Evolutionary conservation across 2,113 vertebrate species (phyloP).

Genomic region (Perccottus glenii): DNA sequence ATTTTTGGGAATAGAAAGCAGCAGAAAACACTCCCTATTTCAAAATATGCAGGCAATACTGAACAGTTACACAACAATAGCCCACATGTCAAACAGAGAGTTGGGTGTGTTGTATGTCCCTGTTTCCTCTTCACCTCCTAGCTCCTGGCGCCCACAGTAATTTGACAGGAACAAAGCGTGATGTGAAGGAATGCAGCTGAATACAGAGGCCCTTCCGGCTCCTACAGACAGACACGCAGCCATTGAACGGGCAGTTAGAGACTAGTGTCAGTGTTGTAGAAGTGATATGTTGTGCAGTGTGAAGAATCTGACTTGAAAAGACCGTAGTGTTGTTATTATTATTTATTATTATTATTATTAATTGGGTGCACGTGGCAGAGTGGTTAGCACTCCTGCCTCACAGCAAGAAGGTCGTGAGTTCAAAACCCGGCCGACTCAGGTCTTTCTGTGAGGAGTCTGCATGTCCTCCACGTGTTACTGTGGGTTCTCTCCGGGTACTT

Average conservation of each 20-base stretch:
- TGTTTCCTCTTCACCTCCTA: neutral
- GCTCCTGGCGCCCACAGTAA: conserved; percentile 18
- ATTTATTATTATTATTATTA: no score
- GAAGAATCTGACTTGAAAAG: neutral
- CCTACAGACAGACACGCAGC: conserved; percentile 7
- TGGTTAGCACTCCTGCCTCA: no score
- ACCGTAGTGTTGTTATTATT: no score
- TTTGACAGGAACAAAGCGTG: conserved; percentile 44
- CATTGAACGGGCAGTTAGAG: neutral
- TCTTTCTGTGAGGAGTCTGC: no score
- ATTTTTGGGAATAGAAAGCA: neutral
- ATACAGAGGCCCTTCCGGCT: conserved; percentile 24
- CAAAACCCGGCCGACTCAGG: no score
- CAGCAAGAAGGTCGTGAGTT: no score
- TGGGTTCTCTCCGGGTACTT: no score
- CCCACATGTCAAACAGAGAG: neutral
- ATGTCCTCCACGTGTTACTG: no score
- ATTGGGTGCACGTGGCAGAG: no score
- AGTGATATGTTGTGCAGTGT: conserved; percentile 4
- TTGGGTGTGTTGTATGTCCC: conserved; percentile 1
- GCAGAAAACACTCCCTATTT: neutral
- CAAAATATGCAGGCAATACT: neutral
- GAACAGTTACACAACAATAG: neutral
- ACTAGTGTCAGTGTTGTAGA: conserved; percentile 11
- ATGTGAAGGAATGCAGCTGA: conserved; percentile 12